Percentiles rank a stretch among this genome's conserved stretches.
phyloP scores from a whole-genome alignment of 2,797 vertebrate species.

The Gallirallus australis region DNA sequence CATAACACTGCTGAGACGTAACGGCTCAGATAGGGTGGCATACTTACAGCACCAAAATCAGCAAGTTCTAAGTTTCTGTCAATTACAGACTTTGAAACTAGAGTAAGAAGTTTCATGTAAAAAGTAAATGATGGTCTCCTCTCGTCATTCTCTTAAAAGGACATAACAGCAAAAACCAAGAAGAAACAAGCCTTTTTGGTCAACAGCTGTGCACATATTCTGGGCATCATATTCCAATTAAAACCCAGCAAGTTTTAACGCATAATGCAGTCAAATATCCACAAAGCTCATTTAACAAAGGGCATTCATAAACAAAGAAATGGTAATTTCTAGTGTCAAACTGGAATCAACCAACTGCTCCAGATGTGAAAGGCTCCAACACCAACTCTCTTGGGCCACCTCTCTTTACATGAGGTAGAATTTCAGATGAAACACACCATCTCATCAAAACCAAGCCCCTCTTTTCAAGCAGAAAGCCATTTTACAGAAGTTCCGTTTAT shows the following conservation, averaged over 20 bases:
- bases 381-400: not conserved
- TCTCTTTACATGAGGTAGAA: not conserved
- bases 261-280: not conserved
- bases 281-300: not conserved
- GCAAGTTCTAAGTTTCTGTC: not conserved
- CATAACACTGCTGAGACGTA: not conserved
- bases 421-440: fast-evolving
- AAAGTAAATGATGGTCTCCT: not conserved
- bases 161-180: not conserved
- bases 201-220: not conserved
- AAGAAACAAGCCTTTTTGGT: not conserved
- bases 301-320: not conserved
- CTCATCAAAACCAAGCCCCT: not conserved
- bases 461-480: not conserved
- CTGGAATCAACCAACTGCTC: not conserved
- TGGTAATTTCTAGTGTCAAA: not conserved
- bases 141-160: not conserved
- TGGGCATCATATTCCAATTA: fast-evolving
- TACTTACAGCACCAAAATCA: not conserved
- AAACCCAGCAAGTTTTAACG: not conserved
- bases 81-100: not conserved
- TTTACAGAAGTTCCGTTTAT: not conserved
- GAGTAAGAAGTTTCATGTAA: not conserved
- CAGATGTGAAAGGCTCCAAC: not conserved
- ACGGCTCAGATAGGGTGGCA: not conserved